Evolutionary conservation across 1,140 invertebrate genomes (phyloP).

Genomic region (Apis mellifera): Amel_HAv3.1 CM009943.2:2552001-2552500

Average conservation of each 20-base stretch:
- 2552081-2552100: constrained; percentile 70
- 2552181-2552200: not conserved
- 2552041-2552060: constrained; percentile 78
- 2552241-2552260: too few relatives aligned
- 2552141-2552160: constrained; percentile 76
- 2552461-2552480: constrained; percentile 81
- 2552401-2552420: constrained; percentile 72
- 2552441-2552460: constrained; percentile 72
- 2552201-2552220: not conserved
- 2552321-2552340: too few relatives aligned
- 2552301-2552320: too few relatives aligned
- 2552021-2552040: constrained; percentile 42
- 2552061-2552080: constrained; percentile 79
- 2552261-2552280: too few relatives aligned
- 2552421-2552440: constrained; percentile 75
- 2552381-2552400: constrained; percentile 60
- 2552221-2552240: too few relatives aligned
- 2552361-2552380: constrained; percentile 61
- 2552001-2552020: constrained; percentile 20
- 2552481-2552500: constrained; percentile 74
- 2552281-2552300: too few relatives aligned
- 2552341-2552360: not conserved
- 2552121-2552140: constrained; percentile 78
- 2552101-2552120: constrained; percentile 79
- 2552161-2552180: constrained; percentile 64